Evolutionary conservation across 2,797 vertebrate genomes (phyloP).

Genomic region (Alca torda): DNA sequence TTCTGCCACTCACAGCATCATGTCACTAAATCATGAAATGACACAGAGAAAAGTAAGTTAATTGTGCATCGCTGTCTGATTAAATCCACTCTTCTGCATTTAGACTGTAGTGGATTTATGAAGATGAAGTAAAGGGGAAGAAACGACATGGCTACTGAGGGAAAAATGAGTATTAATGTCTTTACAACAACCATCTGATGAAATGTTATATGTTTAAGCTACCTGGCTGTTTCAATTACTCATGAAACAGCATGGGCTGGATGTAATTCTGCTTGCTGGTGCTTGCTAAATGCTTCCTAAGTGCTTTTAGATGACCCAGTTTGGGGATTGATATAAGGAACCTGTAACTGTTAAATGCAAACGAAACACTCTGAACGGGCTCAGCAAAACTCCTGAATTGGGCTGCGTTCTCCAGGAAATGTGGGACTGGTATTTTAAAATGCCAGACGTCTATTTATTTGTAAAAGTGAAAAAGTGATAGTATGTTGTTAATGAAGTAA

Average conservation of each 20-base stretch:
- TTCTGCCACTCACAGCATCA: neutral
- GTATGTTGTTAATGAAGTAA: neutral
- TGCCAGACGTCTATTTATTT: neutral
- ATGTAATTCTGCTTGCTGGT: neutral
- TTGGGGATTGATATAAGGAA: conserved; percentile 8
- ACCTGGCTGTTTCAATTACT: conserved; percentile 46
- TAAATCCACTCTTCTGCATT: conserved; percentile 34
- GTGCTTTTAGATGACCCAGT: conserved; percentile 23
- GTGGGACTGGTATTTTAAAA: neutral
- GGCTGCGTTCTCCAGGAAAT: neutral
- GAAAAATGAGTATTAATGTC: conserved; percentile 50
- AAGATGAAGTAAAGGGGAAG: conserved; percentile 41
- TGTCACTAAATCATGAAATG: conserved; percentile 20
- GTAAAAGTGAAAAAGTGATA: neutral
- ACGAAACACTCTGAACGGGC: neutral
- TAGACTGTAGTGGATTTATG: conserved; percentile 36
- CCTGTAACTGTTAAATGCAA: neutral
- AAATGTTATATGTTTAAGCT: conserved; percentile 21
- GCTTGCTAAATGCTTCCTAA: conserved; percentile 28
- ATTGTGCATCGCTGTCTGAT: conserved; percentile 19
- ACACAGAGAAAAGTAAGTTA: conserved; percentile 35
- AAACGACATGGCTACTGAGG: conserved; percentile 6
- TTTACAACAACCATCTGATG: conserved; percentile 14
- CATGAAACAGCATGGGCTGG: conserved; percentile 37
- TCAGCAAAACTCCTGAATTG: neutral